Evolutionary conservation across 2,797 vertebrate genomes (phyloP), one percentile per base, ranked within the genome.

Genomic region (Silurus aristotelis): DNA sequence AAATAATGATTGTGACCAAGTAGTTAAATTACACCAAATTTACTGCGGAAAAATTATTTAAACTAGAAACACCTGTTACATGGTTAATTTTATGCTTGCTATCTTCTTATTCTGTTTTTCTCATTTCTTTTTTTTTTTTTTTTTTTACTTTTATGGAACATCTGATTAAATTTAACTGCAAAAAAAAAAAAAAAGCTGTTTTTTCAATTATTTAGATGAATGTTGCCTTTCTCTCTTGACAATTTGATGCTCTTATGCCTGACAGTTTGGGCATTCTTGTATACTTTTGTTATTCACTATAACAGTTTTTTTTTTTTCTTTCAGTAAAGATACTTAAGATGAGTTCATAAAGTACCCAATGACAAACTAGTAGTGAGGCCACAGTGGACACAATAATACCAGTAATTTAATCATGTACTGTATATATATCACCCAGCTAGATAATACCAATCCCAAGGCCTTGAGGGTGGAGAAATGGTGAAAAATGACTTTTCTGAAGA

Each of bases 401-500:
- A 83, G 43, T 91, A 92, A 92, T 94, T 90, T 25, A 22, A 73
- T 15, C 22, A 75, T 55, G 20, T 68, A 25, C 48, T 27, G 6
- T 27, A 15, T 64, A 90, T 87, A 93, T 92, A 87, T 89, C 88
- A 90, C 87, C 52, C 83, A 88, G 89, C 79, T 58, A 77, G 85
- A 91, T 92, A 92, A 92, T 91, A 87, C 58, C 10, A 61, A 90
- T 90, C 89, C 90, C 89, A 88, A 87, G 72, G 90, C 90, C 92
- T 91, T 76, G 78, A 87, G 89, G 91, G 89, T 87, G 86, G 89
- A 84, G 82, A 84, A 27, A 83, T 90, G 90, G 87, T 90, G 90
- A 91, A 93, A 93, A 93, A 91, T 92, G 89, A 72, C 91, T 92
- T 91, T 93, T 88, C 86, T 86, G 85, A 85, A 89, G 89, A 92